These are phyloP conservation scores for Scotopteryx bipunctaria DNA, from an alignment of 2,888 invertebrate genomes.

Conservation along the genomic window DNA sequence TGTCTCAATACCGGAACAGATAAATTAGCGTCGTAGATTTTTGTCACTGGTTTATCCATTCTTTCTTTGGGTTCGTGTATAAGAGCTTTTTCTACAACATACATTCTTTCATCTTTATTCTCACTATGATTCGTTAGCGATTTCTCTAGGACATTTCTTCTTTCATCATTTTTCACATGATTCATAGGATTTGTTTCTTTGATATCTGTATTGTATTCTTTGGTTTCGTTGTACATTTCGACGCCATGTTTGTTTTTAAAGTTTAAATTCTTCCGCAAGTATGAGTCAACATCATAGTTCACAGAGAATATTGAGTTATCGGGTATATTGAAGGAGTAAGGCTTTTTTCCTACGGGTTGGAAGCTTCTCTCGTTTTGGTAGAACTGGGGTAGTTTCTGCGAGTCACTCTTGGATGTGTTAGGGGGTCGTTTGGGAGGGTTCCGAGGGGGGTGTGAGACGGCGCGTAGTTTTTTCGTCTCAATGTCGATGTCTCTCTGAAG, in stretches of 20 bases:
- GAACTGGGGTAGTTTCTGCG: conserved; percentile 64
- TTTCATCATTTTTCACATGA: background rate
- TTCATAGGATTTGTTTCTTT: background rate
- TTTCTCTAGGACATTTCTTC: no score
- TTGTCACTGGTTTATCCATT: conserved; percentile 14
- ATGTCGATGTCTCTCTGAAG: conserved; percentile 75
- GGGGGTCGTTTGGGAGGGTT: conserved; percentile 29
- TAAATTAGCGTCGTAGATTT: conserved; percentile 46
- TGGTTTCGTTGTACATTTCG: conserved; percentile 30
- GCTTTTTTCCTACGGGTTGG: conserved; percentile 57
- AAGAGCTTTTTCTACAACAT: conserved; percentile 49
- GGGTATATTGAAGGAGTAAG: conserved; percentile 75
- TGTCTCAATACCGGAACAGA: conserved; percentile 86
- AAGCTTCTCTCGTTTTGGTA: conserved; percentile 48
- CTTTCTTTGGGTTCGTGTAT: conserved; percentile 43
- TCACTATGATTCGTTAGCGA: no score
- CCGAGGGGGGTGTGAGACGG: conserved; percentile 36
- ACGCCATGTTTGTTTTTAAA: conserved; percentile 48
- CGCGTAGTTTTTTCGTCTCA: conserved; percentile 55
- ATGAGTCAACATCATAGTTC: conserved; percentile 72
- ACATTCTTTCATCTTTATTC: conserved; percentile 22
- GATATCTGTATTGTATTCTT: conserved; percentile 18
- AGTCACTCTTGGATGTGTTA: conserved; percentile 54
- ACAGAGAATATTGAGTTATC: conserved; percentile 67
- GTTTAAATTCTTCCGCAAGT: conserved; percentile 68